These are phyloP conservation scores for Punctoribates punctum DNA, from an alignment of 2,888 invertebrate genomes.

Conservation along the genomic window DNA sequence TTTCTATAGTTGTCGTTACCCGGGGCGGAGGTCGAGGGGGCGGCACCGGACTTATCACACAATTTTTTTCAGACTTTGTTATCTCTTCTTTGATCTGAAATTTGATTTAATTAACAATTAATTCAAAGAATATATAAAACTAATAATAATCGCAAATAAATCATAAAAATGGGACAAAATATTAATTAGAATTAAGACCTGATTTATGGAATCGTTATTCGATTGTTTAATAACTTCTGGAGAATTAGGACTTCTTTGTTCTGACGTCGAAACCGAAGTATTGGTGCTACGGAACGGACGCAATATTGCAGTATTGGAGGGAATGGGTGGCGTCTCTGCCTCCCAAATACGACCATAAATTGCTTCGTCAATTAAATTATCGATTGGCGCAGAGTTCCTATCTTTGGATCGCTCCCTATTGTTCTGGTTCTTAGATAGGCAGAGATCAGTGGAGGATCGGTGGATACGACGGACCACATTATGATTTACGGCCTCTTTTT, in stretches of 20 bases:
- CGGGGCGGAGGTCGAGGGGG: constrained; percentile 29
- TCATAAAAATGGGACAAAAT: neutral
- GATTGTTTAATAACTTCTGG: neutral
- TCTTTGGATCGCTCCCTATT: neutral
- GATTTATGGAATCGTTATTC: neutral
- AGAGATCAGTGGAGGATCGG: constrained; percentile 19
- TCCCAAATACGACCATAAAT: constrained; percentile 42
- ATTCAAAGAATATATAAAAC: neutral
- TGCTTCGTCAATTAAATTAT: constrained; percentile 37
- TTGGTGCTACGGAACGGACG: neutral
- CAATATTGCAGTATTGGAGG: constrained; percentile 14
- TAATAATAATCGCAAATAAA: neutral
- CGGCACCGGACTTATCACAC: constrained; percentile 25
- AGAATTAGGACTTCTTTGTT: neutral
- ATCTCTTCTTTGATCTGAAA: constrained; percentile 23
- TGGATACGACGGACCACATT: constrained; percentile 20
- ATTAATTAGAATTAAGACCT: neutral
- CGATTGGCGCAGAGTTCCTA: constrained; percentile 24
- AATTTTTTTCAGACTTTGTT: constrained; percentile 4
- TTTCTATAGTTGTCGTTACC: constrained; percentile 19
- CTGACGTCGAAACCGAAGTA: neutral
- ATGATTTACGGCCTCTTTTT: constrained; percentile 30
- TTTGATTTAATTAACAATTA: neutral
- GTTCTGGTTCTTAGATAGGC: constrained; percentile 22
- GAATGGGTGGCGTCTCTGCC: constrained; percentile 40